These are phyloP conservation scores for Nowickia ferox DNA, from an alignment of 2,888 invertebrate species.

Conservation along the genomic window DNA sequence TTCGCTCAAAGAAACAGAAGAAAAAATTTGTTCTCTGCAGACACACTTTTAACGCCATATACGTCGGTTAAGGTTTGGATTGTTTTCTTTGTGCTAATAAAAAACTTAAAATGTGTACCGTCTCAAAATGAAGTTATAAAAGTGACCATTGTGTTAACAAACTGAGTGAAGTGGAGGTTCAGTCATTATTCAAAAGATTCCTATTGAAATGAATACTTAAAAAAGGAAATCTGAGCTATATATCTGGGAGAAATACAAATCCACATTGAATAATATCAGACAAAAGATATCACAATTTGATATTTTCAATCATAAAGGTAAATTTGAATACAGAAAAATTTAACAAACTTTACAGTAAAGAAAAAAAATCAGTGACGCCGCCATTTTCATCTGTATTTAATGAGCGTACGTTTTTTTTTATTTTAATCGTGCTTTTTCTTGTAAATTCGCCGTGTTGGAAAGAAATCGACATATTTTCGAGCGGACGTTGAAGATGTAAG, in stretches of 20 bases:
- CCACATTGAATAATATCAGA: slow-evolving; percentile 36
- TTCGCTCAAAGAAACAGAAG: slow-evolving; percentile 61
- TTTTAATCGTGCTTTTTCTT: slow-evolving; percentile 53
- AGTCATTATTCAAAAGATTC: slow-evolving; percentile 6
- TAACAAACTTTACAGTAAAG: slow-evolving; percentile 26
- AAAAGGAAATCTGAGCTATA: slow-evolving; percentile 1
- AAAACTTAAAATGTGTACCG: slow-evolving; percentile 42
- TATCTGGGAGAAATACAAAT: background rate
- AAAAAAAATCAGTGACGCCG: slow-evolving; percentile 71
- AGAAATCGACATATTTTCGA: slow-evolving; percentile 22
- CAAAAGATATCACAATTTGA: slow-evolving; percentile 33
- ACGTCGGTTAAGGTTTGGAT: slow-evolving; percentile 57
- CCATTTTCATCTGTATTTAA: slow-evolving; percentile 72
- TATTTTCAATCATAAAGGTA: slow-evolving; percentile 60
- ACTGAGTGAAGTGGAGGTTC: slow-evolving; percentile 6
- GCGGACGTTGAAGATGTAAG: background rate
- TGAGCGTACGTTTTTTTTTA: slow-evolving; percentile 64
- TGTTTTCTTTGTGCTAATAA: slow-evolving; percentile 61
- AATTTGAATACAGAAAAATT: slow-evolving; percentile 32
- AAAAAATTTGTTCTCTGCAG: slow-evolving; percentile 61
- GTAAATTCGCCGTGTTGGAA: slow-evolving; percentile 59
- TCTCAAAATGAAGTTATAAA: slow-evolving; percentile 63
- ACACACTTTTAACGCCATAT: slow-evolving; percentile 61
- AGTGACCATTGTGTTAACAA: slow-evolving; percentile 48
- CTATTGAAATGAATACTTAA: slow-evolving; percentile 58